phyloP scores from a whole-genome alignment of 2,888 invertebrate species.

The Theretra japonica region DNA sequence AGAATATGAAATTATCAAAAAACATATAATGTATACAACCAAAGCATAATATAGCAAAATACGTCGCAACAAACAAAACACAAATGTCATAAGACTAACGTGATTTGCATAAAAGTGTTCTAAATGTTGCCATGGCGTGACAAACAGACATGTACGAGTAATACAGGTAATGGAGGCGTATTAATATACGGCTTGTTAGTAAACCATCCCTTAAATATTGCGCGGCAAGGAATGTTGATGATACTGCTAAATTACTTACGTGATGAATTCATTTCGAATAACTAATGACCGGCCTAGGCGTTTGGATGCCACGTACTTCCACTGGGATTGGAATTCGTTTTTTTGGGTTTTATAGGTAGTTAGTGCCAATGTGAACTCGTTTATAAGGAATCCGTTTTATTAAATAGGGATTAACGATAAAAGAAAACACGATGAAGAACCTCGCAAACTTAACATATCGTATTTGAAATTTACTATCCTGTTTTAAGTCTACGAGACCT shows the following conservation, averaged over 20 bases:
- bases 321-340: too few species aligned
- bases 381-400: too few species aligned
- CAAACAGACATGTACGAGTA: slow-evolving; percentile 17
- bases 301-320: not conserved
- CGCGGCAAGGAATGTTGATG: slow-evolving; percentile 4
- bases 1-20: too few species aligned
- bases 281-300: not conserved
- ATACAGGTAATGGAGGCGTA: slow-evolving; percentile 4
- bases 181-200: slow-evolving; percentile 2
- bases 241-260: not conserved
- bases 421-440: too few species aligned
- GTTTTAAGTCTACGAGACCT: too few species aligned
- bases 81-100: not conserved
- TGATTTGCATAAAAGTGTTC: not conserved
- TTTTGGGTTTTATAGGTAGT: too few species aligned
- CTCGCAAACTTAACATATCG: too few species aligned
- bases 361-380: too few species aligned
- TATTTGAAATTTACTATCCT: too few species aligned
- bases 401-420: too few species aligned
- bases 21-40: too few species aligned
- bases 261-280: not conserved
- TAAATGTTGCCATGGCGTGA: slow-evolving; percentile 18
- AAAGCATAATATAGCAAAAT: not conserved
- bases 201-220: slow-evolving; percentile 11
- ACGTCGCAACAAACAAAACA: not conserved